phyloP scores from a whole-genome alignment of 2,888 invertebrate species.

The Caenorhabditis macrosperma region DNA sequence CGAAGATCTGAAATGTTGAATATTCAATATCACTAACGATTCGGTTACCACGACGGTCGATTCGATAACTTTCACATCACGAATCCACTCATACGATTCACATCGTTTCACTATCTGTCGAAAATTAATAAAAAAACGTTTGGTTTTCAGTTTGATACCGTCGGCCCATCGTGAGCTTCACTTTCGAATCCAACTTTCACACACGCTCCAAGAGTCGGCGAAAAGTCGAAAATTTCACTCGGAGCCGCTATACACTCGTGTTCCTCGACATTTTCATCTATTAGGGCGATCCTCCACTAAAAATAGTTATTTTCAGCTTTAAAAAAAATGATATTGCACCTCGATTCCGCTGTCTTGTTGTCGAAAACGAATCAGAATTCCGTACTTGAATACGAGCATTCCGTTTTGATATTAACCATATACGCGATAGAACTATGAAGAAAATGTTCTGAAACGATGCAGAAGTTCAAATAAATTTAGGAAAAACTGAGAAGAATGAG shows the following conservation, averaged over 20 bases:
- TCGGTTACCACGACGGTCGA: conserved; percentile 21
- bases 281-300: conserved; percentile 23
- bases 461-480: background rate
- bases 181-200: conserved; percentile 22
- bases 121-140: background rate
- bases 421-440: background rate
- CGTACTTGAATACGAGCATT: conserved; percentile 28
- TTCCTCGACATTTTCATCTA: background rate
- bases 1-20: conserved; percentile 28
- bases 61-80: conserved; percentile 26
- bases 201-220: conserved; percentile 2
- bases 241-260: background rate
- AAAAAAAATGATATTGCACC: background rate
- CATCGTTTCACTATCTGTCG: background rate
- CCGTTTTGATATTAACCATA: background rate
- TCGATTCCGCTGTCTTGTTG: background rate
- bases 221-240: background rate
- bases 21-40: background rate
- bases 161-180: background rate
- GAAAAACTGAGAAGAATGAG: background rate
- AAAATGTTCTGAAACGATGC: background rate
- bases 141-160: background rate
- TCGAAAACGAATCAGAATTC: conserved; percentile 10
- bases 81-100: conserved; percentile 21
- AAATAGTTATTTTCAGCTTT: background rate